Percentiles rank a stretch among this genome's conserved stretches.
Conservation (phyloP, 2,113 vertebrate genomes). For the Oreotrochilus melanogaster region DNA sequence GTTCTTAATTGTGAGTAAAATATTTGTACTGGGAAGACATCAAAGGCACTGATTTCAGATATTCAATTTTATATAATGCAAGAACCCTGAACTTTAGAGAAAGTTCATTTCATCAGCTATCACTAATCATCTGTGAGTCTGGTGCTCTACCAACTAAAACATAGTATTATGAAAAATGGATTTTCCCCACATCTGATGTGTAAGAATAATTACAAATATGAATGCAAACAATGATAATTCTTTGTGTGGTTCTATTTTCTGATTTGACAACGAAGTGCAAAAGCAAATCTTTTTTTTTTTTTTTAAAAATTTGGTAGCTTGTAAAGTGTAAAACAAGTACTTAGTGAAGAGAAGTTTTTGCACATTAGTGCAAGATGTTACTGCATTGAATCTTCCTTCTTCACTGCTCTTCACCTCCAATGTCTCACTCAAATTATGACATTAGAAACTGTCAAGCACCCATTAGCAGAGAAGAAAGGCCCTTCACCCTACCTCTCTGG, state of each 20-base stretch:
- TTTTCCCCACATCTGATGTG: constrained; percentile 49
- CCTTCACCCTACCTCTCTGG: not conserved
- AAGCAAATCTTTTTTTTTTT: not conserved
- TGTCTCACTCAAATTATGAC: not conserved
- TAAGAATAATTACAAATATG: constrained; percentile 49
- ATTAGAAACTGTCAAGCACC: not conserved
- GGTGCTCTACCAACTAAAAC: constrained; percentile 78
- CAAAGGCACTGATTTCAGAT: constrained; percentile 66
- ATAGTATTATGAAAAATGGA: constrained; percentile 66
- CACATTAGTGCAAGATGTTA: not conserved
- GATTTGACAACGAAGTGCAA: constrained; percentile 1
- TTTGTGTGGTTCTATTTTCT: not conserved
- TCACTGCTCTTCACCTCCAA: not conserved
- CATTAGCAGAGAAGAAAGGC: not conserved
- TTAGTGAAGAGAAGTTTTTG: not conserved
- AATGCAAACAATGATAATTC: constrained; percentile 9
- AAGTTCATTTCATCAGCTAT: constrained; percentile 72
- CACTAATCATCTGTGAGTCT: constrained; percentile 72
- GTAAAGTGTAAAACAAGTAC: not conserved
- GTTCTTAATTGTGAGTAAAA: constrained; percentile 55
- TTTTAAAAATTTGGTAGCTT: not conserved
- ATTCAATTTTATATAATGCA: constrained; percentile 62
- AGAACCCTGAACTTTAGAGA: constrained; percentile 66
- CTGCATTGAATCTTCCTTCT: not conserved
- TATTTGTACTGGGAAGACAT: constrained; percentile 75